Evolutionary conservation across 2,113 vertebrate genomes (phyloP).

Genomic region (western clawed frog (Xenopus tropicalis)): UCB_Xtro_10.0 CM004444.2:132509501-132510000

Average conservation of each 20-base stretch:
- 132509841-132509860: no score
- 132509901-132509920: no score
- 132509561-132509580: constrained; percentile 65
- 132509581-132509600: constrained; percentile 96
- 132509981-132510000: no score
- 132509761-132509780: constrained; percentile 97
- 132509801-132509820: neutral
- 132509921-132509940: no score
- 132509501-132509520: no score
- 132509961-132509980: no score
- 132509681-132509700: constrained; percentile 75
- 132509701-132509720: constrained; percentile 88
- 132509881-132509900: no score
- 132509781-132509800: constrained; percentile 71
- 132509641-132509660: constrained; percentile 90
- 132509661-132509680: constrained; percentile 92
- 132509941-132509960: no score
- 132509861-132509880: no score
- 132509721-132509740: constrained; percentile 89
- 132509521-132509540: no score
- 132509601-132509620: constrained; percentile 95
- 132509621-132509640: constrained; percentile 93
- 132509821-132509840: no score
- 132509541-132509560: no score
- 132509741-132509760: constrained; percentile 89